A percentile compares a stretch with the other conserved stretches of the same genome.
phyloP scores from a whole-genome alignment of 2,888 invertebrate genomes.

The Abrostola triplasia region DNA sequence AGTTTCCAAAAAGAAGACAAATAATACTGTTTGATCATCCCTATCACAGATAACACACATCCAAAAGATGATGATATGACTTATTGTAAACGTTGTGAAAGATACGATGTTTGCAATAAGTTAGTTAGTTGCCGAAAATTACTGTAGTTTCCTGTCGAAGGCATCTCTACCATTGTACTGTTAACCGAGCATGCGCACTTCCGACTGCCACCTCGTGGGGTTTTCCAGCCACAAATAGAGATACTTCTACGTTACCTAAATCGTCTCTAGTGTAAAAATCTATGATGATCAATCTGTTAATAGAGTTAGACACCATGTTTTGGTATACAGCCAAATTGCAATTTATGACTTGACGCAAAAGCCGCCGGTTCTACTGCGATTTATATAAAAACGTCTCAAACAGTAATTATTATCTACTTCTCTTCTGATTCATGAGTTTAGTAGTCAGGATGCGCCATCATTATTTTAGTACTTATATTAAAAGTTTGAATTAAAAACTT shows the following conservation, averaged over 20 bases:
- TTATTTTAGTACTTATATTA: conserved; percentile 26
- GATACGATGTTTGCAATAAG: too few relatives aligned
- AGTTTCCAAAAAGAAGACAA: too few relatives aligned
- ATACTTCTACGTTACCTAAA: not conserved
- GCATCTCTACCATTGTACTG: too few relatives aligned
- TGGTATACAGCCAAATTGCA: conserved; percentile 71
- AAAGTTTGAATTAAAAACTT: conserved; percentile 36
- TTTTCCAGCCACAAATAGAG: not conserved
- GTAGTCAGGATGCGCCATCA: conserved; percentile 37
- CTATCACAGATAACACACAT: too few relatives aligned
- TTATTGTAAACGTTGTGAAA: too few relatives aligned
- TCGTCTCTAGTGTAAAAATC: not conserved
- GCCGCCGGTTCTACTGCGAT: conserved; percentile 53
- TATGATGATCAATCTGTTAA: conserved; percentile 43
- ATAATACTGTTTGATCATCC: too few relatives aligned
- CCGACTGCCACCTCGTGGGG: not conserved
- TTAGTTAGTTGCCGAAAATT: too few relatives aligned
- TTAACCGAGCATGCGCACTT: too few relatives aligned
- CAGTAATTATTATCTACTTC: conserved; percentile 60
- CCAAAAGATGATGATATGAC: too few relatives aligned
- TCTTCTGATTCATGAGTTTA: conserved; percentile 57
- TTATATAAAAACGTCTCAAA: conserved; percentile 62
- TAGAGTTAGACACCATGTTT: conserved; percentile 57
- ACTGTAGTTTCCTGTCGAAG: too few relatives aligned
- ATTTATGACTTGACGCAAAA: conserved; percentile 77